These are phyloP conservation scores for Thamnaconus septentrionalis DNA, from an alignment of 2,113 vertebrate genomes.

Conservation along the genomic window DNA sequence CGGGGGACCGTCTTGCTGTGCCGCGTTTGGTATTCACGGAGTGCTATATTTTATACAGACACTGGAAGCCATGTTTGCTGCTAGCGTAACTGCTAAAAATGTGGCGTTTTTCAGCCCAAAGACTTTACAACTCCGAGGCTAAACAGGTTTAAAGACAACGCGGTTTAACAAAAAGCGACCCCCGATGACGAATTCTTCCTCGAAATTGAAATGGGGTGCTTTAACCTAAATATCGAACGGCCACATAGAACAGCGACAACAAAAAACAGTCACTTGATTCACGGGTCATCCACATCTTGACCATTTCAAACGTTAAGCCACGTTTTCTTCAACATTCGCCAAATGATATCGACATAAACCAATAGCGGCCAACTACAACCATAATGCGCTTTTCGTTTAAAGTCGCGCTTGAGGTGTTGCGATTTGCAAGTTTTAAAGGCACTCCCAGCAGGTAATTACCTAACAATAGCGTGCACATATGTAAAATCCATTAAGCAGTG, in stretches of 20 bases:
- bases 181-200: conserved; percentile 5
- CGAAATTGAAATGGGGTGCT: conserved; percentile 2
- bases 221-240: conserved; percentile 26
- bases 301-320: conserved; percentile 11
- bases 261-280: conserved; percentile 55
- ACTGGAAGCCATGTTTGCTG: conserved; percentile 80
- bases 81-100: conserved; percentile 69
- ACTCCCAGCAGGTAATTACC: conserved; percentile 20
- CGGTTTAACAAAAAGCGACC: too few relatives aligned
- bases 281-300: conserved; percentile 44
- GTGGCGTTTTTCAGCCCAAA: conserved; percentile 46
- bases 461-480: conserved; percentile 17
- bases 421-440: conserved; percentile 23
- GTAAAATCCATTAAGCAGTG: background rate
- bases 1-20: conserved; percentile 33
- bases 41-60: conserved; percentile 66
- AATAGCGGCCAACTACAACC: background rate
- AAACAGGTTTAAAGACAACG: too few relatives aligned
- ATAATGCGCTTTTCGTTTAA: conserved; percentile 1
- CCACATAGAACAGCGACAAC: conserved; percentile 54
- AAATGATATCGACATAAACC: background rate
- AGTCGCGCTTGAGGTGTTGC: conserved; percentile 12
- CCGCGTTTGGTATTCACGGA: conserved; percentile 51
- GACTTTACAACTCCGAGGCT: conserved; percentile 39
- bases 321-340: too few relatives aligned